Evolutionary conservation across 2,797 vertebrate genomes (phyloP).

Genomic region (Sebastes cheni): DNA sequence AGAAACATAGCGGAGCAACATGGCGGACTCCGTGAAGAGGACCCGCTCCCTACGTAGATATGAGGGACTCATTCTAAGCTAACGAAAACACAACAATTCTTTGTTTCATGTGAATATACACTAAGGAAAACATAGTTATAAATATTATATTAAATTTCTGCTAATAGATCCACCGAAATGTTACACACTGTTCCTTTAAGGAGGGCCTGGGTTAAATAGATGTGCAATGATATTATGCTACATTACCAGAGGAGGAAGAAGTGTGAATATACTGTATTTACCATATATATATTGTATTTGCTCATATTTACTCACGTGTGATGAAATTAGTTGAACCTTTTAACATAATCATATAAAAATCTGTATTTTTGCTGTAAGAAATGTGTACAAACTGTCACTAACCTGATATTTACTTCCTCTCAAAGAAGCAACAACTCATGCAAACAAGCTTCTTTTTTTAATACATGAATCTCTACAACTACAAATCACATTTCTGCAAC

Average conservation of each 20-base stretch:
- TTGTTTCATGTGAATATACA: no score
- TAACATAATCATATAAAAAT: not conserved
- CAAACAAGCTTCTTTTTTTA: conserved; percentile 55
- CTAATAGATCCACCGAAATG: no score
- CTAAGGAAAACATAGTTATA: no score
- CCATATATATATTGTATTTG: not conserved
- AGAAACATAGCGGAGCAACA: no score
- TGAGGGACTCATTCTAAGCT: no score
- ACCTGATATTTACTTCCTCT: not conserved
- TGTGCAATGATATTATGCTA: not conserved
- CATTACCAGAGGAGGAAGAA: not conserved
- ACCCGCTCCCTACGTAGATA: no score
- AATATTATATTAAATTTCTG: no score
- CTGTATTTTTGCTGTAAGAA: not conserved
- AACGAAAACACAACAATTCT: no score
- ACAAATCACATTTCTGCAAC: conserved; percentile 55
- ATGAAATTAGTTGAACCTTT: not conserved
- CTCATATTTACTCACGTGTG: conserved; percentile 1
- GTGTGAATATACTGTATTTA: conserved; percentile 6
- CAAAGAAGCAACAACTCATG: conserved; percentile 48
- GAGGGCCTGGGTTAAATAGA: not conserved
- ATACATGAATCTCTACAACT: conserved; percentile 57
- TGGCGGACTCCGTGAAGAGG: no score
- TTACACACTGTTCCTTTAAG: not conserved
- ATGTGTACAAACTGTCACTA: not conserved